Conservation (phyloP, 1,140 invertebrate species). For the Cotesia typhae region DNA sequence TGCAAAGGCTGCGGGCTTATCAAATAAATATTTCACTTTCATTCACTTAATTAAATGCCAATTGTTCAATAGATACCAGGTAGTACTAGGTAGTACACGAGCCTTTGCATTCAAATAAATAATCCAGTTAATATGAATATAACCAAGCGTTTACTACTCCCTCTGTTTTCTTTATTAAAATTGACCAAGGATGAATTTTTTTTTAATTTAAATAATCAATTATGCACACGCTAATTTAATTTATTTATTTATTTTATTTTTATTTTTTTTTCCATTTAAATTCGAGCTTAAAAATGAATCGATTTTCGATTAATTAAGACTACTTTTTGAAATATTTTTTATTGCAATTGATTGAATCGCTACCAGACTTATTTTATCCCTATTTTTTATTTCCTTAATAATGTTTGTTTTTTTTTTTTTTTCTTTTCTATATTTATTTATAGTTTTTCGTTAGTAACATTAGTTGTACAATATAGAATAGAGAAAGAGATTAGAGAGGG, state of each 20-base stretch:
- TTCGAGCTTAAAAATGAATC: constrained; percentile 36
- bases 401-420: constrained; percentile 38
- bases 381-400: constrained; percentile 44
- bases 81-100: too few relatives aligned
- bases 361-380: constrained; percentile 44
- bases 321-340: constrained; percentile 39
- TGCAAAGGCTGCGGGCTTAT: constrained; percentile 25
- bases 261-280: constrained; percentile 20
- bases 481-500: constrained; percentile 47
- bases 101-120: too few relatives aligned
- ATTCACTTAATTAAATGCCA: neutral
- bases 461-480: constrained; percentile 46
- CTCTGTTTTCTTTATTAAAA: too few relatives aligned
- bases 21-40: neutral
- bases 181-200: too few relatives aligned
- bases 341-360: constrained; percentile 43
- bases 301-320: constrained; percentile 36
- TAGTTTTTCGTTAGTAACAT: constrained; percentile 45
- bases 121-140: too few relatives aligned
- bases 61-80: neutral
- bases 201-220: constrained; percentile 8
- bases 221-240: constrained; percentile 14
- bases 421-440: constrained; percentile 37
- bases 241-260: constrained; percentile 10
- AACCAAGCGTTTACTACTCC: too few relatives aligned